phyloP scores from a whole-genome alignment of 2,113 vertebrate genomes.

The Spheniscus mendiculus region DNA sequence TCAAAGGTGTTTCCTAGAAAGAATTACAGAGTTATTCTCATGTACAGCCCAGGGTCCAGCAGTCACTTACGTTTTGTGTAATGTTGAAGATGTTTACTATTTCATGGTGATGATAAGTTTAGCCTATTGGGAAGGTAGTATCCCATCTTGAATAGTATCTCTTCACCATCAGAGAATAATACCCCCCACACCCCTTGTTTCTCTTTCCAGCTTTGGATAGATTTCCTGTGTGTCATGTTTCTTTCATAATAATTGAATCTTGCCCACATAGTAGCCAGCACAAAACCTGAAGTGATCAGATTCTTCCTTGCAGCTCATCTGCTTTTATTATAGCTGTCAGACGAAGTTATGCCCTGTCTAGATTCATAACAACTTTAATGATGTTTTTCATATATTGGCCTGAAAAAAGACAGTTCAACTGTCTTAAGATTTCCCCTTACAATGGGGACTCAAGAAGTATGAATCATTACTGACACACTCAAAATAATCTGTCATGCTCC shows the following conservation, averaged over 20 bases:
- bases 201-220: background rate
- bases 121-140: background rate
- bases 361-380: background rate
- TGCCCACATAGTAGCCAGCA: background rate
- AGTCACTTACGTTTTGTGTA: background rate
- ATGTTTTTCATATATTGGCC: background rate
- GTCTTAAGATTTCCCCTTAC: background rate
- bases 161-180: background rate
- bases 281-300: background rate
- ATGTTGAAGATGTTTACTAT: background rate
- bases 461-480: slow-evolving; percentile 26
- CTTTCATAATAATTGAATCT: background rate
- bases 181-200: background rate
- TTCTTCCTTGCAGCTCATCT: background rate
- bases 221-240: background rate
- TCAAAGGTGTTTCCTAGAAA: background rate
- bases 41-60: background rate
- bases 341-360: slow-evolving; percentile 7
- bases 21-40: background rate
- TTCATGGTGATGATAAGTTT: background rate
- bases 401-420: background rate
- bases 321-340: background rate
- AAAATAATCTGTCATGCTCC: slow-evolving; percentile 38
- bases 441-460: background rate
- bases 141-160: background rate